Conservation (phyloP, 1,140 invertebrate species). For the Pogonomyrmex californicus region DNA sequence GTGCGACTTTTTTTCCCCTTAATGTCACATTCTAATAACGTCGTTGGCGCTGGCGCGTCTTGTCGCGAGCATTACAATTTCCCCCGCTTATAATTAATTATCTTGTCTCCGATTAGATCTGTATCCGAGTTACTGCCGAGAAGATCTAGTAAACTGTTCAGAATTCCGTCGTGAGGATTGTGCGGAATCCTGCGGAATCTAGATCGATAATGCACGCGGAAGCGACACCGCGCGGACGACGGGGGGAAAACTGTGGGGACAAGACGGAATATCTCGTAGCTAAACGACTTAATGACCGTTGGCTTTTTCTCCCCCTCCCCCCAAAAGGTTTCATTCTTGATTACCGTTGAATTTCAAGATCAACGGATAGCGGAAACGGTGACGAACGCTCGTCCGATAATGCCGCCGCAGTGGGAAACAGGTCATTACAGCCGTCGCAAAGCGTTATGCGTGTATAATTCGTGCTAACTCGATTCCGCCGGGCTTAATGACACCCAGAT, state of each 20-base stretch:
- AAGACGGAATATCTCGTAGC: conserved; percentile 1
- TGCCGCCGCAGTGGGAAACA: conserved; percentile 62
- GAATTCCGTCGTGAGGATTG: conserved; percentile 46
- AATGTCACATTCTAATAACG: background rate
- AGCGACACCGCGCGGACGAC: background rate
- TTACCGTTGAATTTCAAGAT: conserved; percentile 58
- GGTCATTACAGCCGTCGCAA: conserved; percentile 65
- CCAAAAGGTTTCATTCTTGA: conserved; percentile 23
- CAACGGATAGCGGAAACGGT: conserved; percentile 50
- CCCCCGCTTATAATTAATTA: conserved; percentile 40
- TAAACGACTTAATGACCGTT: conserved; percentile 7
- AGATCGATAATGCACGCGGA: conserved; percentile 45
- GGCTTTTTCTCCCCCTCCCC: background rate
- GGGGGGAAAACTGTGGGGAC: background rate
- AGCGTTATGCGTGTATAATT: conserved; percentile 69
- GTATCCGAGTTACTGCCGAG: background rate
- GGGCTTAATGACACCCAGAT: conserved; percentile 66
- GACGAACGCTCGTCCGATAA: conserved; percentile 35
- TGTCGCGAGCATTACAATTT: conserved; percentile 26
- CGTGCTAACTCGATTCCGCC: conserved; percentile 65
- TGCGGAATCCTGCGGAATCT: conserved; percentile 46
- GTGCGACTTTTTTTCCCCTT: background rate
- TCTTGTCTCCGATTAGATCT: conserved; percentile 23
- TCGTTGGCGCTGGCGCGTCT: background rate
- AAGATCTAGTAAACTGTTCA: conserved; percentile 29